Base-by-base conservation (phyloP, 2,113 vertebrate species). In the Leucosticte australis region DNA sequence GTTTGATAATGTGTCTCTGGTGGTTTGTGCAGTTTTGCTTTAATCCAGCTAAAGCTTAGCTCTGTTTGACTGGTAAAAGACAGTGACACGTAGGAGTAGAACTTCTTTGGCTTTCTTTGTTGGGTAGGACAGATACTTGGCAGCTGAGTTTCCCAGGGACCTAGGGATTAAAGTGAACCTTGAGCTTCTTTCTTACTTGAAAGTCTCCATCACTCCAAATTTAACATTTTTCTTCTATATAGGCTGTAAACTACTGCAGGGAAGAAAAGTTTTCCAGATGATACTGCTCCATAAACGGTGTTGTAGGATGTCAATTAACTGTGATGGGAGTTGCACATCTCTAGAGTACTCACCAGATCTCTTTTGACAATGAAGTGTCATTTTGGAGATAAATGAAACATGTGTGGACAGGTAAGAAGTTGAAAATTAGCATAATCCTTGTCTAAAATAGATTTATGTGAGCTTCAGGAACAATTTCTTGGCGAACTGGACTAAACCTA, bases 41-140 rank as follows among this genome's bases (percentile, higher is more conserved):
- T 96, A 96, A 97, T 97, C 95, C 93, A 95, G 60, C 85, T 92
- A 89, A 94, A 95, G 68, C 84, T 94, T 93, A 96, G 83, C 89
- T 96, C 77, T 87, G 49, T 92, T 97, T 89, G 93, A 96, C 92
- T 96, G 91, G 92, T 94, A 92, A 94, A 96, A 96, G 95, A 96
- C 94, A 94, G 92, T 95, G 96, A 97, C 92, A 95, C 0, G 42
- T 91, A 97, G 87, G 95, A 96, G 95, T 93, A 89, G 92, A 57
- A 46, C 86, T 97, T 93, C 89, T 89, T 95, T 95, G 96, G 86
- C 90, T 96, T 94, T 65, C 73, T 71, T 83, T 64, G 14, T 69
- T 63, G 91, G 67, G 80, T 91, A 94, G 95, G 89, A 97, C 95
- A 96, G 95, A 93, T 93, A 96, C 73, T 97, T 97, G 97, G 97